These are phyloP conservation scores for Ooceraea biroi DNA, from an alignment of 1,140 invertebrate species.

Conservation along the genomic window DNA sequence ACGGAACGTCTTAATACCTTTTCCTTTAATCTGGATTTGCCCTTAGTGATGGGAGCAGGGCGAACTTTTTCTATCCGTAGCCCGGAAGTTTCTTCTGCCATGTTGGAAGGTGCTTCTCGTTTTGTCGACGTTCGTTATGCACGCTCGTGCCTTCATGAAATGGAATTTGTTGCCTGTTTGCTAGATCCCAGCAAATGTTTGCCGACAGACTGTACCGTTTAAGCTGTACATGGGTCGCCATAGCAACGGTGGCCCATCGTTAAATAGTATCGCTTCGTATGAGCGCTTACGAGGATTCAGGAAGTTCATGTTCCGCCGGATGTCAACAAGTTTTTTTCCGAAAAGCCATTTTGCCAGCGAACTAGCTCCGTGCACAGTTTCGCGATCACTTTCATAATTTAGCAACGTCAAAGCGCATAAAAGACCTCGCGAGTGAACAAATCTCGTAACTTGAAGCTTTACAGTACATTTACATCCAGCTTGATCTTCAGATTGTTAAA, in stretches of 20 bases:
- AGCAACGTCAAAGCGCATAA: not conserved
- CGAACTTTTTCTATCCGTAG: conserved; percentile 46
- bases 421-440: not conserved
- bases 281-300: conserved; percentile 36
- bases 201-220: conserved; percentile 57
- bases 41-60: not conserved
- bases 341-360: not conserved
- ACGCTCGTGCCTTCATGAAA: conserved; percentile 57
- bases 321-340: conserved; percentile 46
- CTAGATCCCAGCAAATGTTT: conserved; percentile 55
- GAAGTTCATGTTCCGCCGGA: conserved; percentile 28
- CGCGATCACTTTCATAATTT: not conserved
- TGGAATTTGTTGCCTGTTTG: conserved; percentile 62
- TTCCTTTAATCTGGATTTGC: conserved; percentile 56
- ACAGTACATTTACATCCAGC: not conserved
- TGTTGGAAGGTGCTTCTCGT: conserved; percentile 27
- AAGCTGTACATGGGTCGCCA: conserved; percentile 58
- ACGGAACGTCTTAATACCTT: conserved; percentile 55
- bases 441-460: not conserved
- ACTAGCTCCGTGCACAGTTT: not conserved
- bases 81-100: conserved; percentile 50
- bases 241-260: conserved; percentile 53
- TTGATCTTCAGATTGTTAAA: not conserved
- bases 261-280: conserved; percentile 58
- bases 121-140: conserved; percentile 55